Percentiles rank a stretch among this genome's conserved stretches.
Conservation (phyloP, 2,797 vertebrate genomes). For the Potorous gilbertii region DNA sequence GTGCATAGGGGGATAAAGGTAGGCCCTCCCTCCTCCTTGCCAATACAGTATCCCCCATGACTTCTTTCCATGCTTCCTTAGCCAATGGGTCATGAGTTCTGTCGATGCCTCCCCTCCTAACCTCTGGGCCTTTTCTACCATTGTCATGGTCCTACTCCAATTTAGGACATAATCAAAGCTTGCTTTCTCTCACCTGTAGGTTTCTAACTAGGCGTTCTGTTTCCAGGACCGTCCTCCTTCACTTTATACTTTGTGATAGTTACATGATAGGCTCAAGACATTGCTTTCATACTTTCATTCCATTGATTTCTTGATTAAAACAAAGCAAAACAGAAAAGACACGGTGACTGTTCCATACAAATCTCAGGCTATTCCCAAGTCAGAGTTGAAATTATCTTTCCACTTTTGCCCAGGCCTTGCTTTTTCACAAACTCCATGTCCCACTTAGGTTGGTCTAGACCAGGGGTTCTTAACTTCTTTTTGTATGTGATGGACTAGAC, state of each 20-base stretch:
- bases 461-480: background rate
- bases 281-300: background rate
- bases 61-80: background rate
- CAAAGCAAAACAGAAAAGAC: no score
- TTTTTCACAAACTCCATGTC: background rate
- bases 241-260: background rate
- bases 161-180: background rate
- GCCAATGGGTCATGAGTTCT: background rate
- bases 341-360: background rate
- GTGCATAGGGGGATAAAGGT: no score
- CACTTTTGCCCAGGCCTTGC: background rate
- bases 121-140: background rate
- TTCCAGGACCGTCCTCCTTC: background rate
- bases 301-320: background rate
- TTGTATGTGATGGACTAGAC: background rate
- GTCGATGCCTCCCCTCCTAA: background rate
- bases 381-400: background rate
- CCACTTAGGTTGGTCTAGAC: background rate
- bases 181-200: background rate
- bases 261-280: background rate
- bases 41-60: background rate
- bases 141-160: background rate
- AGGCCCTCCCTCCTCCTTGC: background rate
- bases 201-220: background rate
- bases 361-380: background rate